phyloP scores from a whole-genome alignment of 2,113 vertebrate genomes.

The Sialia sialis region DNA sequence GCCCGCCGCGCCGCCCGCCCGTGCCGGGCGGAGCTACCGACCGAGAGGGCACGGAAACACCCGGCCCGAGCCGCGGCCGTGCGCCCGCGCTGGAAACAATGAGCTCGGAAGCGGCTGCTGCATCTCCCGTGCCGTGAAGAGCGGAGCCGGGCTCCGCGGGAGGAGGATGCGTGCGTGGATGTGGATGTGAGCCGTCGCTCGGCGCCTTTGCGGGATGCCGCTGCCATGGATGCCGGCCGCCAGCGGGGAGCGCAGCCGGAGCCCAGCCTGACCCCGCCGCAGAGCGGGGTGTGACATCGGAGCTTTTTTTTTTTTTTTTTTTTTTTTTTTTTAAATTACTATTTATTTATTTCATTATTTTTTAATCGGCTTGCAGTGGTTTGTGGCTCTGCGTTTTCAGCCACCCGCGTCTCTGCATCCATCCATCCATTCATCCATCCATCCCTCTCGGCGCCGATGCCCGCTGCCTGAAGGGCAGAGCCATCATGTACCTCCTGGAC shows the following conservation, averaged over 20 bases:
- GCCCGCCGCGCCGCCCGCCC: no score
- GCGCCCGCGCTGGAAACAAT: conserved; percentile 59
- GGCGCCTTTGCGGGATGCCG: not conserved
- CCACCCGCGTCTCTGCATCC: not conserved
- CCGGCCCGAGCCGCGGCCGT: not conserved
- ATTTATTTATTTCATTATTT: not conserved
- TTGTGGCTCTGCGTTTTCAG: not conserved
- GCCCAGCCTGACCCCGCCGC: no score
- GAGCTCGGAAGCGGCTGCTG: conserved; percentile 4
- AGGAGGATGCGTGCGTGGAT: not conserved
- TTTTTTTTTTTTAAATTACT: not conserved
- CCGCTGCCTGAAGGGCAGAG: not conserved
- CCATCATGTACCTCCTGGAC: conserved; percentile 89
- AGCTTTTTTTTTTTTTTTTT: not conserved
- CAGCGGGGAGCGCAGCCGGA: not conserved
- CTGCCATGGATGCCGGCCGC: not conserved
- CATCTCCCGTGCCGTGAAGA: not conserved
- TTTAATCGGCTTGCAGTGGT: not conserved
- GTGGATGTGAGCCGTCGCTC: not conserved
- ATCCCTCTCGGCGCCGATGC: not conserved
- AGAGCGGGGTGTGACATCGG: not conserved
- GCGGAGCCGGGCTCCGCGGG: not conserved
- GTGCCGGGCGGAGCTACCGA: no score
- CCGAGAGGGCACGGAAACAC: not conserved
- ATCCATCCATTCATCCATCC: not conserved